Conservation (phyloP, 2,113 vertebrate genomes). For the Galbula dea region DNA sequence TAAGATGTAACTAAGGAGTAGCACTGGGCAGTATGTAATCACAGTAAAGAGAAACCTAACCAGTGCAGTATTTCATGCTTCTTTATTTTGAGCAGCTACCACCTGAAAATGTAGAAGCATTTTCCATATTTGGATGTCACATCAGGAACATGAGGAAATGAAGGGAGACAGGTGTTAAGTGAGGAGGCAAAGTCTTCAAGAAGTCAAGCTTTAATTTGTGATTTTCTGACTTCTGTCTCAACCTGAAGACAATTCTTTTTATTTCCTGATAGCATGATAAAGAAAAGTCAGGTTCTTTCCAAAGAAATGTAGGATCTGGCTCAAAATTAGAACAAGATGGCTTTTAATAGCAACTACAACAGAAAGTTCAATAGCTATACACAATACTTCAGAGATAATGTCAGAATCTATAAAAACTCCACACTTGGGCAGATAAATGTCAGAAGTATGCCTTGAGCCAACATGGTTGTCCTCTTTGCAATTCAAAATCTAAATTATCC, state of each 20-base stretch:
- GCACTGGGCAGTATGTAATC: neutral
- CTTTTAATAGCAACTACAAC: neutral
- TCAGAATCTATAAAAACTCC: neutral
- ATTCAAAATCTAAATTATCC: constrained; percentile 4
- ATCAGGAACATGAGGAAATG: neutral
- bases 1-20: neutral
- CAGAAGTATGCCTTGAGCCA: constrained; percentile 4
- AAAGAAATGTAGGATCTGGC: neutral
- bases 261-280: neutral
- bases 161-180: neutral
- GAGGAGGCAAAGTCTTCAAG: neutral
- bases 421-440: neutral
- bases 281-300: neutral
- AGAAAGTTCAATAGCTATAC: neutral
- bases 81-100: neutral
- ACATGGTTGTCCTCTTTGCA: neutral
- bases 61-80: neutral
- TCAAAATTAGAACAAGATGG: neutral
- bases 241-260: neutral
- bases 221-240: neutral
- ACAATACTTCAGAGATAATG: neutral
- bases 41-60: neutral
- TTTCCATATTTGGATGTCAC: neutral
- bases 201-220: neutral
- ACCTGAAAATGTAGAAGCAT: neutral